Conservation (phyloP, 1,140 invertebrate genomes). For the Trigoniulus corallinus region DNA sequence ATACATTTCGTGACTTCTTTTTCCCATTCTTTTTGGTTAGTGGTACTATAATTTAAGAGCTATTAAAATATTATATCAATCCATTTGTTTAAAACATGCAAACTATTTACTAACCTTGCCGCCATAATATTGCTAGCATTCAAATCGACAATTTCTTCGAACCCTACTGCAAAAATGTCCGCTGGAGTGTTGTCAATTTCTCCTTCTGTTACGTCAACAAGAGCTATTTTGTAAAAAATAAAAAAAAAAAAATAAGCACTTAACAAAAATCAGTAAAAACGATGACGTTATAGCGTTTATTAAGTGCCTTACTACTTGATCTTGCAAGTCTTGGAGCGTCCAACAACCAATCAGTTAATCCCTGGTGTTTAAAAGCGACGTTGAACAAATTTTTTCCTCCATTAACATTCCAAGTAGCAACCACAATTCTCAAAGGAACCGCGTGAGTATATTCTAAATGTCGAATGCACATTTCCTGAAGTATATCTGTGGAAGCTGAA, state of each 20-base stretch:
- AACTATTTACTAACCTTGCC: slow-evolving; percentile 39
- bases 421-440: slow-evolving; percentile 54
- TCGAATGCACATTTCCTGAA: slow-evolving; percentile 36
- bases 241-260: too few species aligned
- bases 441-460: slow-evolving; percentile 65
- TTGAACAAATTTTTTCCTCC: slow-evolving; percentile 96
- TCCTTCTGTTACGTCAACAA: slow-evolving; percentile 27
- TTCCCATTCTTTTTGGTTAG: slow-evolving; percentile 92
- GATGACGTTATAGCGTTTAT: slow-evolving; percentile 9
- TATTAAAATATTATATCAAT: neutral
- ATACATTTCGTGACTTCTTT: slow-evolving; percentile 85
- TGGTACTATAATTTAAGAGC: slow-evolving; percentile 40
- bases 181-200: slow-evolving; percentile 37
- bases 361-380: slow-evolving; percentile 86
- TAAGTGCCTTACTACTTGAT: neutral
- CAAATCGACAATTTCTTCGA: slow-evolving; percentile 98
- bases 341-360: slow-evolving; percentile 84
- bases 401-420: slow-evolving; percentile 98
- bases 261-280: too few species aligned
- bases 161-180: slow-evolving; percentile 94
- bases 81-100: neutral
- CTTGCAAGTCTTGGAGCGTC: slow-evolving; percentile 37
- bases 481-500: slow-evolving; percentile 29
- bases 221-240: slow-evolving; percentile 12
- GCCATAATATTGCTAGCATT: slow-evolving; percentile 97